These are phyloP conservation scores for Melanophora roralis DNA, from an alignment of 2,888 invertebrate species.

Conservation along the genomic window DNA sequence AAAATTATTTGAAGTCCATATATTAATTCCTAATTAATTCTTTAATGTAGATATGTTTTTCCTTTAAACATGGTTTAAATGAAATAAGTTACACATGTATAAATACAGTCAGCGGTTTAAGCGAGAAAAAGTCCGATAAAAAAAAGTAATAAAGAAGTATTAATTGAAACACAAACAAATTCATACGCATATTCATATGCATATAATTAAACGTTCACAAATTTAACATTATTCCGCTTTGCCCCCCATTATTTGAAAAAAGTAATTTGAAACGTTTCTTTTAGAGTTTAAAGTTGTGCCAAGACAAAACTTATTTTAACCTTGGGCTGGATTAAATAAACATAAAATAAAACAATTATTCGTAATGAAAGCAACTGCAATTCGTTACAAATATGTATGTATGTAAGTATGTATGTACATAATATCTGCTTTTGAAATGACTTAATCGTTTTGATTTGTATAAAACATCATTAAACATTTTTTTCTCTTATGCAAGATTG, in stretches of 20 bases:
- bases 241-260: constrained; percentile 36
- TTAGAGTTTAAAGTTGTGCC: constrained; percentile 40
- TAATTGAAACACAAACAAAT: background rate
- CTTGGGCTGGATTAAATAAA: constrained; percentile 46
- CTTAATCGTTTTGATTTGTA: background rate
- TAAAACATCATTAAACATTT: background rate
- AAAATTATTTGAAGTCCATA: too few species aligned
- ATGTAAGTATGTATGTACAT: background rate
- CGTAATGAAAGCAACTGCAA: too few species aligned
- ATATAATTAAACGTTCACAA: too few species aligned
- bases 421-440: constrained; percentile 9
- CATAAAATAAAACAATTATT: background rate
- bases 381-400: too few species aligned
- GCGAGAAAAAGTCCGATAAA: background rate
- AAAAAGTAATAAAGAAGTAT: background rate
- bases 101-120: constrained; percentile 19
- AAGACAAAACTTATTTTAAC: constrained; percentile 41
- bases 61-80: too few species aligned
- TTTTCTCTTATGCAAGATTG: constrained; percentile 11
- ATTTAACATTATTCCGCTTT: constrained; percentile 15
- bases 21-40: too few species aligned
- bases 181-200: too few species aligned
- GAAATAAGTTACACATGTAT: too few species aligned
- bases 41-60: too few species aligned
- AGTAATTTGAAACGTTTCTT: constrained; percentile 50